Evolutionary conservation across 2,888 invertebrate genomes (phyloP).

Genomic region (Glyphotaelius pellucidus): DNA sequence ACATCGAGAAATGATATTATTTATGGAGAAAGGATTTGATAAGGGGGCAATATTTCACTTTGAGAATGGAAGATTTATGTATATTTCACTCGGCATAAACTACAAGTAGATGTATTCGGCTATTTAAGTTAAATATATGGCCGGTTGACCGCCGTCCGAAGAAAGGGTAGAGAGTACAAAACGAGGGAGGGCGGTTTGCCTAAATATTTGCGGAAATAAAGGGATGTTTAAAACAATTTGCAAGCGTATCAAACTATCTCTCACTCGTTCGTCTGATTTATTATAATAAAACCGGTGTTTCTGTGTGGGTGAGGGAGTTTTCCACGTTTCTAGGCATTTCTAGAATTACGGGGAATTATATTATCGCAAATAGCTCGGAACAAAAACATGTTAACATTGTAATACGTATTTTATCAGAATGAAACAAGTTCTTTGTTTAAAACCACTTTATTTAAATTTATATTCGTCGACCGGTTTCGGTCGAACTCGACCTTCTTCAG

Average conservation of each 20-base stretch:
- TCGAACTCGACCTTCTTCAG: no score
- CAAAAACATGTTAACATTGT: background rate
- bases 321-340: background rate
- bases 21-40: background rate
- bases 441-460: no score
- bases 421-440: no score
- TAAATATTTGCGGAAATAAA: slow-evolving; percentile 24
- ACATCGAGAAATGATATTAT: background rate
- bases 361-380: background rate
- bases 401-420: background rate
- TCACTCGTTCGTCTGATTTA: background rate
- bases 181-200: background rate
- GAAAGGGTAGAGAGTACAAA: background rate
- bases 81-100: background rate
- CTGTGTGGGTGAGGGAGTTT: background rate
- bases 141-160: slow-evolving; percentile 40
- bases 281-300: background rate
- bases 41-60: background rate
- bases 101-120: background rate
- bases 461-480: no score
- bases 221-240: slow-evolving; percentile 16
- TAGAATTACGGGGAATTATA: background rate
- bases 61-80: background rate
- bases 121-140: slow-evolving; percentile 42
- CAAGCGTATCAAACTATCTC: slow-evolving; percentile 9